Evolutionary conservation across 2,797 vertebrate species (phyloP), one percentile per base, ranked within the genome.

Genomic region (Pteropus rufus): DNA sequence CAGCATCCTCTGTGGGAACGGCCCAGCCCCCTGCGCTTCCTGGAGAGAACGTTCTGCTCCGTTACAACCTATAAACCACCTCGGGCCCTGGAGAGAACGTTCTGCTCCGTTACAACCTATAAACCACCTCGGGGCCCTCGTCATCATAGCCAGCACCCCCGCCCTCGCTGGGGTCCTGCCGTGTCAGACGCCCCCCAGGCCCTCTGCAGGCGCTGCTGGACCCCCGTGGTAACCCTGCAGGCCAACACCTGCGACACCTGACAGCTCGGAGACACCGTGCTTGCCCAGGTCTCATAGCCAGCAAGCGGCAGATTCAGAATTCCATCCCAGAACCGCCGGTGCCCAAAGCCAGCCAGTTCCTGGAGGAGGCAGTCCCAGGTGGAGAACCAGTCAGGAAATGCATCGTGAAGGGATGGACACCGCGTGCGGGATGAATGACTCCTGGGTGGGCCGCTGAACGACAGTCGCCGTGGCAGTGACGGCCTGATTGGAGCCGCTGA

Each of bases 21-120:
- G 54, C 44, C 11, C 44, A 46, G 29, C 24, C 62, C 19, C 19
- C 1, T 0, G 12, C 0, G 4, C 3, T 72, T 46, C 31, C 72
- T n/a, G 0, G 7, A 24, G 24, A 46, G 26, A 14, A 0, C 0
- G 2, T 31, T 11, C 21, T 0, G 18, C 34, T 7, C 10, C 5
- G 1, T 21, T 21, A 26, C 8, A 1, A 34, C 6, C 23, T 7
- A 3, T 0, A 4, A 49, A 18, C 4, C 3, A 0, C 7, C 18
- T 6, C 19, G 18, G 65, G 39, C n/a, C 31, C 72, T n/a, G 0
- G 7, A 24, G 24, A 46, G 26, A 14, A 0, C 0, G 2, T 31
- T 11, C 21, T 0, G 18, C 34, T 7, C 10, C 5, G 1, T 21
- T 21, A 26, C 8, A 1, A 34, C 6, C 23, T 7, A 3, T 0